Evolutionary conservation across 2,888 invertebrate genomes (phyloP).

Genomic region (Andrena camellia): DNA sequence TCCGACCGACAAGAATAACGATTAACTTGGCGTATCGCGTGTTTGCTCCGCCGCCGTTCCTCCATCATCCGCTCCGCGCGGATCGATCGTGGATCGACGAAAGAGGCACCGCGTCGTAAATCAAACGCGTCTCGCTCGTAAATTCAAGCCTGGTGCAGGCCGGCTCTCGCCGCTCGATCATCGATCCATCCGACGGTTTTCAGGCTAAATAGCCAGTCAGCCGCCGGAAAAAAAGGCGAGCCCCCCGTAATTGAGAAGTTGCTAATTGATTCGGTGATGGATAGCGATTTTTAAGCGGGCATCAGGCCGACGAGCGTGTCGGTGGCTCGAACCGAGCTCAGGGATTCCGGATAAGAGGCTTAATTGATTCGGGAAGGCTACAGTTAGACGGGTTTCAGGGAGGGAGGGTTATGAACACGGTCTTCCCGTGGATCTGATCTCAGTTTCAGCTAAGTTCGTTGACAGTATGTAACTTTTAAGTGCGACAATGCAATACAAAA

Average conservation of each 20-base stretch:
- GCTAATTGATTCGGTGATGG: constrained; percentile 73
- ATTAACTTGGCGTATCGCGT: constrained; percentile 79
- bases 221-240: constrained; percentile 22
- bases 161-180: constrained; percentile 71
- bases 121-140: constrained; percentile 78
- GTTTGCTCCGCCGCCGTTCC: constrained; percentile 67
- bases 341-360: constrained; percentile 50
- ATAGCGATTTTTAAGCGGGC: constrained; percentile 62
- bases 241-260: constrained; percentile 66
- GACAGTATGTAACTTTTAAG: too few species aligned
- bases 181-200: constrained; percentile 67
- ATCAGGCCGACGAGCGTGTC: constrained; percentile 30
- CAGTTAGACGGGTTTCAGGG: constrained; percentile 7
- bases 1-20: constrained; percentile 82
- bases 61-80: constrained; percentile 48
- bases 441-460: not conserved
- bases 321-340: constrained; percentile 20
- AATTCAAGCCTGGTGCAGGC: constrained; percentile 74
- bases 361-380: constrained; percentile 52
- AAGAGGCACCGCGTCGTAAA: constrained; percentile 69
- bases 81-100: constrained; percentile 79
- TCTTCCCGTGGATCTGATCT: not conserved
- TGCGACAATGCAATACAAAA: too few species aligned
- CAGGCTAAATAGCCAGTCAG: constrained; percentile 35
- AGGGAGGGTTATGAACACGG: not conserved